Conservation (phyloP, 2,113 vertebrate genomes). For the Dipodomys stephensi region DNA sequence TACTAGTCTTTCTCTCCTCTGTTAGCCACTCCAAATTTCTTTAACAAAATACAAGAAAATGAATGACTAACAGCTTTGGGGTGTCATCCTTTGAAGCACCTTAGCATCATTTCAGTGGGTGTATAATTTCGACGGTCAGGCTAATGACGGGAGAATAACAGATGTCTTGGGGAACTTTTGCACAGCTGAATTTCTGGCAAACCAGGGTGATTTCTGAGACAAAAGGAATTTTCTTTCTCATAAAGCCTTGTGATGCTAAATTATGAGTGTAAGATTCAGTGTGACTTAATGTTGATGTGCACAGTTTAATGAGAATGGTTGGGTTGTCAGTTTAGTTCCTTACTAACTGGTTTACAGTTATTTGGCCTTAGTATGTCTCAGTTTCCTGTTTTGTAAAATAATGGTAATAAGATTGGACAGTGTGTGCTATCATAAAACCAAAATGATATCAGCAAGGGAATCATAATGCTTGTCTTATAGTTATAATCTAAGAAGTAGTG, state of each 20-base stretch:
- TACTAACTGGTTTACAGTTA: not conserved
- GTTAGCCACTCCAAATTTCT: constrained; percentile 49
- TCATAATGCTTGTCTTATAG: not conserved
- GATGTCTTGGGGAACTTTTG: constrained; percentile 50
- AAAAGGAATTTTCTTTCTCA: constrained; percentile 29
- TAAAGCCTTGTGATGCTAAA: not conserved
- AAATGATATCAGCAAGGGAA: not conserved
- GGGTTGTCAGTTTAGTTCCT: constrained; percentile 3
- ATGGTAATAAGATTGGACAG: not conserved
- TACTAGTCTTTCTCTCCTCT: constrained; percentile 47
- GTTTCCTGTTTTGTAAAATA: constrained; percentile 48
- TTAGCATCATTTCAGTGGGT: constrained; percentile 56
- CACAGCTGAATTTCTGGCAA: constrained; percentile 49
- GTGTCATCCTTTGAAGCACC: constrained; percentile 35
- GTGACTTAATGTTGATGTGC: not conserved
- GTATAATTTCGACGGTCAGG: constrained; percentile 41
- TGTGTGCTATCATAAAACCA: not conserved
- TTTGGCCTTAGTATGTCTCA: not conserved
- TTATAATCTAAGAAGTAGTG: not conserved
- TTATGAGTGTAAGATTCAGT: not conserved
- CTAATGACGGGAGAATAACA: constrained; percentile 63
- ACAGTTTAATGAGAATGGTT: not conserved
- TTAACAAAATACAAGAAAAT: constrained; percentile 58
- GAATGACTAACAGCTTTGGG: constrained; percentile 43
- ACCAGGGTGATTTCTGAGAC: not conserved